Evolutionary conservation across 2,888 invertebrate genomes (phyloP), one percentile per base, ranked within the genome.

Genomic region (Proisotoma minuta): DNA sequence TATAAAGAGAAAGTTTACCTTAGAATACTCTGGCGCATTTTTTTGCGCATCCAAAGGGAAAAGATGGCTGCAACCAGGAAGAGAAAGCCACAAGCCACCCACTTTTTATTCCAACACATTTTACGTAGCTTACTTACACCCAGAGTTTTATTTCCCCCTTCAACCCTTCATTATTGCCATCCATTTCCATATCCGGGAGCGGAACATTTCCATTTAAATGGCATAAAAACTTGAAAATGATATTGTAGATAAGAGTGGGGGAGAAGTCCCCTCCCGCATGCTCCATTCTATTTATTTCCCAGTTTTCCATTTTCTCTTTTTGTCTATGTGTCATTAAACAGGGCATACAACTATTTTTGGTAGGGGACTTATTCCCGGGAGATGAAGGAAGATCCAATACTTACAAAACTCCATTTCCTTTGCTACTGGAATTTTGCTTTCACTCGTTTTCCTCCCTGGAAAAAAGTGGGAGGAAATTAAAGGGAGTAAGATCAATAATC

Each of bases 1-100:
- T 26, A 53, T 50, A 48, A 34, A 34, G 43, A 54, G 52, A 56
- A 47, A 28, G 54, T 52, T 48, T 34, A 48, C 40, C 62, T 57
- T 59, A 66, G 60, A 60, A 66, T 67, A 60, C 64, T 64, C 62
- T 59, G 59, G 68, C 68, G 68, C 65, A 68, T 72, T 72, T 72
- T 54, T 68, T 64, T 51, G 72, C 72, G 72, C 72, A 72, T 65
- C 66, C 54, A 23, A 34, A 54, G 61, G 62, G 70, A 8, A 34
- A 10, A 70, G 70, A 70, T 72, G 72, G 72, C 54, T 54, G 54
- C 22, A 15, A 22, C 5, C 28, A 39, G 2, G 23, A 39, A 49
- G 49, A 49, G 23, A 51, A 51, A 51, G 28, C 28, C 18, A 29
- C 18, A 51, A 28, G 54, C 54, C 40, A 54, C 54, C 54, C 54